Percentiles rank a stretch among this genome's conserved stretches.
Evolutionary conservation across 2,113 vertebrate species (phyloP).

Genomic region (Lophotis ruficrista): DNA sequence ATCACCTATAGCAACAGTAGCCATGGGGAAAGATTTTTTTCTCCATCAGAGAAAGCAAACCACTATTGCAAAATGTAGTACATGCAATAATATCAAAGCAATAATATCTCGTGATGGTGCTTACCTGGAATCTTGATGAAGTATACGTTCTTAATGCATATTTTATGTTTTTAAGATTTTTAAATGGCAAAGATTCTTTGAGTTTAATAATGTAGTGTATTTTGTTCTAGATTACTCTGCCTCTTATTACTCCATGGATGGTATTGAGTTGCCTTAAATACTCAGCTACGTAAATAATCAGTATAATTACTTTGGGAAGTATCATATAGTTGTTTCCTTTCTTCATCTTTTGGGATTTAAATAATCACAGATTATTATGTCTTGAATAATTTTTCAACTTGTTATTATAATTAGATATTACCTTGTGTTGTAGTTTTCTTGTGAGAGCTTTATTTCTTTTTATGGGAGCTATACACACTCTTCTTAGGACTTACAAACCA

Average conservation of each 20-base stretch:
- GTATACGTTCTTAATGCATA: not conserved
- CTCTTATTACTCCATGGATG: not conserved
- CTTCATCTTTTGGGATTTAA: not conserved
- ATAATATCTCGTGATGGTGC: not conserved
- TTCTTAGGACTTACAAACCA: not conserved
- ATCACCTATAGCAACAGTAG: constrained; percentile 63
- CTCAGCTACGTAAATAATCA: not conserved
- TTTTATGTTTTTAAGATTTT: not conserved
- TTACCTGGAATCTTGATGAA: not conserved
- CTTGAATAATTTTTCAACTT: not conserved
- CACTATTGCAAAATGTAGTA: not conserved
- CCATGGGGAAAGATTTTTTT: constrained; percentile 46
- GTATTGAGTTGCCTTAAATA: not conserved
- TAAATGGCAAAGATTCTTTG: not conserved
- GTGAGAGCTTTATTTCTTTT: not conserved
- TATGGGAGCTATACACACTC: not conserved
- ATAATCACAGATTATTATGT: not conserved
- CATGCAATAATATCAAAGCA: not conserved
- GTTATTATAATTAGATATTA: not conserved
- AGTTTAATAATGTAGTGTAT: not conserved
- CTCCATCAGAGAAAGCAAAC: not conserved
- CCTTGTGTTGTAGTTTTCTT: not conserved
- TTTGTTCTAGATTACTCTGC: not conserved
- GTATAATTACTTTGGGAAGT: not conserved
- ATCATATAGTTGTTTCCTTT: not conserved